phyloP scores from a whole-genome alignment of 2,113 vertebrate genomes.

The Lagopus muta region DNA sequence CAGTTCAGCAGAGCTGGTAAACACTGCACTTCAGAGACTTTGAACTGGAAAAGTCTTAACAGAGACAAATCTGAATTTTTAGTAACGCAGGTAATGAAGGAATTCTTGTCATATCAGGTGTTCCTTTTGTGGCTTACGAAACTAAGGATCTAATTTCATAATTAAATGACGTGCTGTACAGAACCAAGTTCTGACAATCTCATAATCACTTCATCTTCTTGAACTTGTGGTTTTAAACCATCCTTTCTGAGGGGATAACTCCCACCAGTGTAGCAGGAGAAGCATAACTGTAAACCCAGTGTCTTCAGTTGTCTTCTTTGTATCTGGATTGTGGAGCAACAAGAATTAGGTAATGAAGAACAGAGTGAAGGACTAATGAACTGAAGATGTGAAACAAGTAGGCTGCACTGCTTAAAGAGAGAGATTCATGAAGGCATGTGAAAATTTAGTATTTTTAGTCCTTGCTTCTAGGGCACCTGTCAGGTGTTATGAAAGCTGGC shows the following conservation, averaged over 20 bases:
- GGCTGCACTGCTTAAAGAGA: neutral
- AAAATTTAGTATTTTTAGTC: neutral
- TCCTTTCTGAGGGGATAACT: neutral
- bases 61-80: neutral
- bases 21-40: neutral
- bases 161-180: neutral
- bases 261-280: accelerated
- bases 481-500: neutral
- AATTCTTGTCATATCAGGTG: neutral
- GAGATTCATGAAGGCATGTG: neutral
- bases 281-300: neutral
- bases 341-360: neutral
- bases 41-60: neutral
- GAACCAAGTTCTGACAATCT: neutral
- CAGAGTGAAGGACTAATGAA: neutral
- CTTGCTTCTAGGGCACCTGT: neutral
- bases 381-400: neutral
- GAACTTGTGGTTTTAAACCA: neutral
- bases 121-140: neutral
- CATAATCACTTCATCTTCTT: neutral
- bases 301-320: neutral
- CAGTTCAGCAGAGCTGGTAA: neutral
- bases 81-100: neutral
- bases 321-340: neutral
- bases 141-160: neutral